phyloP scores from a whole-genome alignment of 1,140 invertebrate genomes.

The Sinella curviseta region DNA sequence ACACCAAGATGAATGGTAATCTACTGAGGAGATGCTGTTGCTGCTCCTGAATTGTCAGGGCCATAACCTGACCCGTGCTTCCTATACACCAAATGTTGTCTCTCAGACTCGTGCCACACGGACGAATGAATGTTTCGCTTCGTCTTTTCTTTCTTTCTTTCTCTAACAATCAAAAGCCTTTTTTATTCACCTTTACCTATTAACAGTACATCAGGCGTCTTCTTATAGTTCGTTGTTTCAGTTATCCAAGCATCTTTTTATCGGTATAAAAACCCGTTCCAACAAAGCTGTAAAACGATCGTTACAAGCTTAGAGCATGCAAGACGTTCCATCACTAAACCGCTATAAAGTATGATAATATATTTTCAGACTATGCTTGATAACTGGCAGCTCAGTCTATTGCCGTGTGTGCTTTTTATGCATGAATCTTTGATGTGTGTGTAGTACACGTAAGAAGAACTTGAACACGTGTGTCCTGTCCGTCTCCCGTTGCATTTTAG shows the following conservation, averaged over 20 bases:
- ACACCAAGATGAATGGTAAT: neutral
- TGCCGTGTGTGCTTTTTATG: no score
- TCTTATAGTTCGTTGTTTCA: neutral
- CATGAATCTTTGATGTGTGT: no score
- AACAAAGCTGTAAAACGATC: neutral
- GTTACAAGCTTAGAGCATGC: neutral
- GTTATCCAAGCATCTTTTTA: neutral
- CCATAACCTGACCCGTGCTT: slow-evolving; percentile 30
- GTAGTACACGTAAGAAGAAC: no score
- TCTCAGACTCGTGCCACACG: slow-evolving; percentile 41
- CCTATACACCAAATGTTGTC: slow-evolving; percentile 48
- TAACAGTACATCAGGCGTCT: no score
- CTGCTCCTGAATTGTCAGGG: neutral
- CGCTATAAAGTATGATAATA: no score
- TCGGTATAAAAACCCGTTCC: neutral
- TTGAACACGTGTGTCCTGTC: no score
- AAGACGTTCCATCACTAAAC: neutral
- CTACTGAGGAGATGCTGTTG: neutral
- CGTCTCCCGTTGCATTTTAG: no score
- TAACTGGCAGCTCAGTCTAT: no score
- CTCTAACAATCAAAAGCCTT: neutral
- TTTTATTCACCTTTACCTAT: neutral
- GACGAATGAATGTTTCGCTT: neutral
- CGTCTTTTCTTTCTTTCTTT: neutral
- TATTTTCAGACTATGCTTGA: no score